phyloP scores from a whole-genome alignment of 2,888 invertebrate genomes.

The Mamestra brassicae region DNA sequence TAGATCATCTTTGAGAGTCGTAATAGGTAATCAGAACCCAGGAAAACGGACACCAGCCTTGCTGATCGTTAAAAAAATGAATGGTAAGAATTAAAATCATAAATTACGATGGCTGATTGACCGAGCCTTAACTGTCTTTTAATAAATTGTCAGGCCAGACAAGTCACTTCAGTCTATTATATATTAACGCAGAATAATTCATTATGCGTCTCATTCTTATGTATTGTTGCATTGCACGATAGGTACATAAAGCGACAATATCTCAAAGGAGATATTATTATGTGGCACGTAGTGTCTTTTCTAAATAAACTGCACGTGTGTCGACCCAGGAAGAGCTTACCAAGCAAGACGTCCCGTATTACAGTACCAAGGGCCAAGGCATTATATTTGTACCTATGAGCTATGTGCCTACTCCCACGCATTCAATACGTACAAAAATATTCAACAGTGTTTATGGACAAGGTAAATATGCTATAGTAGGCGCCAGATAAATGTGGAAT shows the following conservation, averaged over 20 bases:
- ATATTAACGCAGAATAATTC: background rate
- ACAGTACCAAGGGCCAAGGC: background rate
- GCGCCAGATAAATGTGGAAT: no score
- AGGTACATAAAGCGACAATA: background rate
- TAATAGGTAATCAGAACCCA: no score
- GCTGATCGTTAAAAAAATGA: no score
- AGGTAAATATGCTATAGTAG: no score
- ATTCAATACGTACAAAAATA: background rate
- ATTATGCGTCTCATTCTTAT: background rate
- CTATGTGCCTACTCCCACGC: background rate
- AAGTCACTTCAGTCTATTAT: background rate
- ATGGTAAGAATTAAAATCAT: background rate
- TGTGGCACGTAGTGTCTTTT: conserved; percentile 20
- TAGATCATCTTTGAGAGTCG: no score
- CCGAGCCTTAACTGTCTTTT: background rate
- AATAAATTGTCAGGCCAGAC: background rate
- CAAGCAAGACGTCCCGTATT: background rate
- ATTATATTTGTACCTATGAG: no score
- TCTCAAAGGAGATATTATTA: conserved; percentile 22
- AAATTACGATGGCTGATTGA: background rate
- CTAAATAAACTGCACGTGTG: background rate
- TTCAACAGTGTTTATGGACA: background rate
- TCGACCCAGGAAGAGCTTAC: conserved; percentile 22
- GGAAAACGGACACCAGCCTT: no score
- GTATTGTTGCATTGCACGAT: background rate